These are phyloP conservation scores for Falco berigora DNA, from an alignment of 2,797 vertebrate genomes.

Conservation along the genomic window DNA sequence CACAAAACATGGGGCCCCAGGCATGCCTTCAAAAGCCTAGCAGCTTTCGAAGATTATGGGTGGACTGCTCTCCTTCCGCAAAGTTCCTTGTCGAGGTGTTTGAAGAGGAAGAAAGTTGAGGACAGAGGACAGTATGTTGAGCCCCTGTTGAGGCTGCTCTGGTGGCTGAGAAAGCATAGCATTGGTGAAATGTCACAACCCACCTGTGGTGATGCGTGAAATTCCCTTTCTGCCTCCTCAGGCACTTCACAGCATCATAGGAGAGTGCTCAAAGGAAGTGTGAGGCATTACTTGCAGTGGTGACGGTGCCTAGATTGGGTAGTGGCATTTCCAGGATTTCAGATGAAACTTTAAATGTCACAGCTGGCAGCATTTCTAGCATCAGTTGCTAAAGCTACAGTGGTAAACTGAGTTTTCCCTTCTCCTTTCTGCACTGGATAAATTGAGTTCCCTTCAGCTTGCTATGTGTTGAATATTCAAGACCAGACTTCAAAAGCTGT, in stretches of 20 bases:
- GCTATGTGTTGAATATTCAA: constrained; percentile 38
- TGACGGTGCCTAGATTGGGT: not conserved
- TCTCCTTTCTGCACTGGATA: not conserved
- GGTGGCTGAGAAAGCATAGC: not conserved
- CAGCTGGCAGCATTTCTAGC: constrained; percentile 18
- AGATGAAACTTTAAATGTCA: constrained; percentile 5
- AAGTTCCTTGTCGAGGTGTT: not conserved
- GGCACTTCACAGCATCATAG: not conserved
- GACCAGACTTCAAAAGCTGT: not conserved
- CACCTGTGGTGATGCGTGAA: not conserved
- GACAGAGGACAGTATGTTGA: not conserved
- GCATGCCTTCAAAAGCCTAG: not conserved
- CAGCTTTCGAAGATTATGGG: not conserved
- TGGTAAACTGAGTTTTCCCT: not conserved
- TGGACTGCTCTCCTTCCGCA: not conserved
- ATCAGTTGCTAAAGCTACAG: not conserved
- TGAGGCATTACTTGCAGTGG: not conserved
- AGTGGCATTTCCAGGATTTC: constrained; percentile 19
- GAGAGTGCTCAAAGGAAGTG: not conserved
- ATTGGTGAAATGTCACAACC: not conserved
- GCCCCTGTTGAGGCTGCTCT: not conserved
- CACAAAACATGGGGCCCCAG: not conserved
- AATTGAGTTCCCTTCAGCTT: constrained; percentile 13
- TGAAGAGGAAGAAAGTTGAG: not conserved
- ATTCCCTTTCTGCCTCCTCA: not conserved